Percentiles rank a stretch among this genome's conserved stretches.
Evolutionary conservation across 2,113 vertebrate species (phyloP).

Genomic region (Oceanites oceanicus): DNA sequence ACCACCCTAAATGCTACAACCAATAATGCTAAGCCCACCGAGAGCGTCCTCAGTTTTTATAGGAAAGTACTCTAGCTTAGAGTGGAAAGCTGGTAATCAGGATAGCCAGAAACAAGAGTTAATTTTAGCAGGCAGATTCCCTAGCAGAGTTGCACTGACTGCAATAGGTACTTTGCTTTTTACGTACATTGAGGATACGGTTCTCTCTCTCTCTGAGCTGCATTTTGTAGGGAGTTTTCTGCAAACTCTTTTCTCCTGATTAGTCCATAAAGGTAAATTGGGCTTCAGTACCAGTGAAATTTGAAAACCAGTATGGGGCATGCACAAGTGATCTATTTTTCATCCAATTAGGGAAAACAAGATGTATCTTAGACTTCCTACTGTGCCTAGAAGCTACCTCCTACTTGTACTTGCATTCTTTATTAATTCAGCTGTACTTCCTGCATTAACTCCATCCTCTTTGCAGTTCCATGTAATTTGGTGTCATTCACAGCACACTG

Average conservation of each 20-base stretch:
- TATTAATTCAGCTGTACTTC: constrained; percentile 11
- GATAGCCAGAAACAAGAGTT: neutral
- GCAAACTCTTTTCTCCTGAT: neutral
- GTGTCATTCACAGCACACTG: neutral
- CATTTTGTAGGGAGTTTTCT: neutral
- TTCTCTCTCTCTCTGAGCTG: neutral
- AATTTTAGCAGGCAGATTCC: neutral
- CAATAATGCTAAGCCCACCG: neutral
- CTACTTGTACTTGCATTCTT: neutral
- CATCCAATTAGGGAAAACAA: constrained; percentile 35
- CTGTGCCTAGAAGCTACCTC: neutral
- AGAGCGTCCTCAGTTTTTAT: neutral
- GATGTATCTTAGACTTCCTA: neutral
- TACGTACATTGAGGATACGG: neutral
- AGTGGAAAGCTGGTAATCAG: neutral
- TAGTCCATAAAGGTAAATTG: constrained; percentile 25
- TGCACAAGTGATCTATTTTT: constrained; percentile 18
- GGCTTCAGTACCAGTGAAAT: neutral
- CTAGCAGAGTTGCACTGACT: neutral
- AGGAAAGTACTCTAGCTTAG: neutral
- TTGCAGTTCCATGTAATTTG: neutral
- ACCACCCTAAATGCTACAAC: neutral
- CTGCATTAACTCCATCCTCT: neutral
- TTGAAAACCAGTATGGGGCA: constrained; percentile 22
- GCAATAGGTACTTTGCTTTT: neutral